Evolutionary conservation across 2,113 vertebrate species (phyloP).

Genomic region (Xenopus laevis): DNA sequence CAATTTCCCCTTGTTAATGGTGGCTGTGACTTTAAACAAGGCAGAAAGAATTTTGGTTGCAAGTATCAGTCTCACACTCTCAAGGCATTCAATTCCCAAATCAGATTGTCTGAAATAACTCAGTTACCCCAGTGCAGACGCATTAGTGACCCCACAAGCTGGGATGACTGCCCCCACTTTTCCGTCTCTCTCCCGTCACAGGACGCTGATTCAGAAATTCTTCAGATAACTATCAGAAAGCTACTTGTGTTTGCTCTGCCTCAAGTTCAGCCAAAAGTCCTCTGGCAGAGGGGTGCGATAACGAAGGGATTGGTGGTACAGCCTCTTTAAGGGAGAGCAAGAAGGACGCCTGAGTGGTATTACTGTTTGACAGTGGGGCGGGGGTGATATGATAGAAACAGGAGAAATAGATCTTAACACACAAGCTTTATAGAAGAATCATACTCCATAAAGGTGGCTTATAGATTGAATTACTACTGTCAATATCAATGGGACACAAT

Average conservation of each 20-base stretch:
- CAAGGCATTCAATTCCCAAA: slow-evolving; percentile 38
- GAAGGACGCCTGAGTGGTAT: slow-evolving; percentile 13
- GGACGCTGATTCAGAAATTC: slow-evolving; percentile 45
- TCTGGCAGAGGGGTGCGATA: slow-evolving; percentile 24
- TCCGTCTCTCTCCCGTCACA: slow-evolving; percentile 36
- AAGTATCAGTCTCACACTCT: slow-evolving; percentile 36
- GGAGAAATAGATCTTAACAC: neutral
- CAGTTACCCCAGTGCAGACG: slow-evolving; percentile 40
- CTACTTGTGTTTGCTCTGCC: slow-evolving; percentile 37
- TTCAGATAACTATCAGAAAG: slow-evolving; percentile 43
- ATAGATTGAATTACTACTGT: too few relatives aligned
- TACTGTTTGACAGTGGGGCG: neutral
- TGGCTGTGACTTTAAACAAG: slow-evolving; percentile 16
- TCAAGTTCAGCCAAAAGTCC: slow-evolving; percentile 43
- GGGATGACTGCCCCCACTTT: slow-evolving; percentile 31
- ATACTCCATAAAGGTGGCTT: too few relatives aligned
- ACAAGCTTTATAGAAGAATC: too few relatives aligned
- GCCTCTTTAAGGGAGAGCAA: slow-evolving; percentile 2
- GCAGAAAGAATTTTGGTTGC: slow-evolving; percentile 18
- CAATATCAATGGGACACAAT: too few relatives aligned
- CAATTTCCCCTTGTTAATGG: neutral
- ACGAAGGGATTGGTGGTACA: slow-evolving; percentile 5
- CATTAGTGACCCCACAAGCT: slow-evolving; percentile 43
- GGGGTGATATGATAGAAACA: slow-evolving; percentile 28
- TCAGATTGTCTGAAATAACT: slow-evolving; percentile 44